These are phyloP conservation scores for Todiramphus chloris DNA, from an alignment of 2,113 vertebrate species.

Conservation along the genomic window DNA sequence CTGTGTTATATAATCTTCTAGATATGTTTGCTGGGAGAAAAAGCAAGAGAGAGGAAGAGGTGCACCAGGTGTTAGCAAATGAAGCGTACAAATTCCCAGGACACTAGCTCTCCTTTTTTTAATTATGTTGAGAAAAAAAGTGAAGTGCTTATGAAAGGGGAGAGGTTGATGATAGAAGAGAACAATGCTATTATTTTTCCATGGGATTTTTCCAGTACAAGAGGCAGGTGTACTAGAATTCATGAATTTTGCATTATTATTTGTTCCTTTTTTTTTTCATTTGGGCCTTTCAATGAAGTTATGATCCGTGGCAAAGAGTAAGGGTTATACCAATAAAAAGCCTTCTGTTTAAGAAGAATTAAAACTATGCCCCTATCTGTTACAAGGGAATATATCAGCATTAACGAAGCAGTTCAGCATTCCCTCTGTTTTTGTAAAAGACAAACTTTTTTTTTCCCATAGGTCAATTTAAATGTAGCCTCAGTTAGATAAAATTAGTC, in stretches of 20 bases:
- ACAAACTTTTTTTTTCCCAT: not conserved
- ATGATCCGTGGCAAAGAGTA: not conserved
- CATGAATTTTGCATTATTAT: not conserved
- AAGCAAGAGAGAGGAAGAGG: not conserved
- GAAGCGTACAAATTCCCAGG: conserved; percentile 7
- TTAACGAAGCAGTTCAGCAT: not conserved
- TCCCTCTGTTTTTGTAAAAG: not conserved
- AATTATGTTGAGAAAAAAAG: not conserved
- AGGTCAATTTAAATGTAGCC: not conserved
- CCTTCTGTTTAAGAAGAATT: conserved; percentile 1
- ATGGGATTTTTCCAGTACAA: not conserved
- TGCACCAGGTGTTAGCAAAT: conserved; percentile 24
- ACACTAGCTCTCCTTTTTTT: not conserved
- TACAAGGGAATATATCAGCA: not conserved
- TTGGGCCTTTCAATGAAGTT: conserved; percentile 15
- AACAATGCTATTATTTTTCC: conserved; percentile 13
- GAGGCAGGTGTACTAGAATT: not conserved
- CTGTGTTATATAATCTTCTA: not conserved
- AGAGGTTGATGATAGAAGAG: not conserved
- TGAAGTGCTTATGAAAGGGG: not conserved
- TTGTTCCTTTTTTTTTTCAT: not conserved
- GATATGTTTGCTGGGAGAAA: not conserved
- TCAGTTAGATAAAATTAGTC: not conserved
- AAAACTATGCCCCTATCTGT: not conserved
- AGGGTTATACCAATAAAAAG: not conserved